Evolutionary conservation across 2,113 vertebrate genomes (phyloP).

Genomic region (Pandion haliaetus): DNA sequence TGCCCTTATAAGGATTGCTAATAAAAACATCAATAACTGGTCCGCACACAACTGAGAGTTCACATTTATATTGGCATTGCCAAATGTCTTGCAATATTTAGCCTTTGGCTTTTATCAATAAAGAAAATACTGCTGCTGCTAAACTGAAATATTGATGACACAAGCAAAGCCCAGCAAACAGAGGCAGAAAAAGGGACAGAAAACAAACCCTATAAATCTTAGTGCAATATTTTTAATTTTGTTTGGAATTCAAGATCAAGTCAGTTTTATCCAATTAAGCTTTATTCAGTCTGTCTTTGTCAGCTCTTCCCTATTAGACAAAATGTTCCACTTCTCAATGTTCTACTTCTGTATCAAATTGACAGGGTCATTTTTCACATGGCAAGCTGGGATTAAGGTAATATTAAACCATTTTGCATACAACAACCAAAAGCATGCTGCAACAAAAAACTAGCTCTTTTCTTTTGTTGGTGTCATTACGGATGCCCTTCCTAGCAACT

Average conservation of each 20-base stretch:
- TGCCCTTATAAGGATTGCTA: background rate
- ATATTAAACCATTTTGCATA: constrained; percentile 61
- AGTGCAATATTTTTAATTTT: constrained; percentile 33
- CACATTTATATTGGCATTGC: constrained; percentile 2
- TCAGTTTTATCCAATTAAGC: constrained; percentile 58
- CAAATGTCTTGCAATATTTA: constrained; percentile 41
- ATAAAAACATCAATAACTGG: constrained; percentile 50
- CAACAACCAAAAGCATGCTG: constrained; percentile 52
- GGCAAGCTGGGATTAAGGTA: constrained; percentile 62
- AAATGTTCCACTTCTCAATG: constrained; percentile 58
- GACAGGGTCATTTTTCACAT: constrained; percentile 74
- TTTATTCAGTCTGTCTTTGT: constrained; percentile 47
- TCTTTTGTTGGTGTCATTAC: background rate
- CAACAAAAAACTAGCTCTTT: background rate
- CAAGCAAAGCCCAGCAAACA: background rate
- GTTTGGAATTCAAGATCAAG: constrained; percentile 30
- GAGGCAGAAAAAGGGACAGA: background rate
- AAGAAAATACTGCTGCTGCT: constrained; percentile 31
- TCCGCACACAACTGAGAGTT: background rate
- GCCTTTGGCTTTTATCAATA: constrained; percentile 54
- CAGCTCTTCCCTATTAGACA: constrained; percentile 57
- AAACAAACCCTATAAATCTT: constrained; percentile 1
- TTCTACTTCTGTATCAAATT: constrained; percentile 56
- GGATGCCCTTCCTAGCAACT: constrained; percentile 34
- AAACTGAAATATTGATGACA: constrained; percentile 7